Percentiles rank a stretch among this genome's conserved stretches.
These are phyloP conservation scores for Rhizomys pruinosus DNA, from an alignment of 2,113 vertebrate species.

Conservation along the genomic window DNA sequence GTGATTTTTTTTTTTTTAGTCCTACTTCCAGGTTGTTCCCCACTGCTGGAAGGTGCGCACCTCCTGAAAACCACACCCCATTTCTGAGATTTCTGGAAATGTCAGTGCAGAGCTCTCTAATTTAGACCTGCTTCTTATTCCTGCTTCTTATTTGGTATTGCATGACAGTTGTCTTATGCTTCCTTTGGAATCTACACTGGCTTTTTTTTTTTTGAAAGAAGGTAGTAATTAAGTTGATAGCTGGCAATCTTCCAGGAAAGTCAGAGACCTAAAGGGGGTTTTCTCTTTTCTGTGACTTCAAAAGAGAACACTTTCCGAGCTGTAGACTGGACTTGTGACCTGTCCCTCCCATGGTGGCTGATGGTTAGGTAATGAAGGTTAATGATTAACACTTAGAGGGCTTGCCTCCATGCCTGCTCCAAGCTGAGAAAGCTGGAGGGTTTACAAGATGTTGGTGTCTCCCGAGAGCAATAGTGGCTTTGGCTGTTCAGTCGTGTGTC, in stretches of 20 bases:
- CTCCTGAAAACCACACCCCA: not conserved
- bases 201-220: constrained; percentile 31
- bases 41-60: not conserved
- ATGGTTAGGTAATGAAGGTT: not conserved
- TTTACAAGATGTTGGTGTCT: not conserved
- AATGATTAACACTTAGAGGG: not conserved
- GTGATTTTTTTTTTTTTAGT: not conserved
- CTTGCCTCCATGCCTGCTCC: not conserved
- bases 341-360: not conserved
- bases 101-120: not conserved
- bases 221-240: not conserved
- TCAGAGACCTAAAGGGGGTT: not conserved
- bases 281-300: not conserved
- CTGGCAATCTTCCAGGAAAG: not conserved
- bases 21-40: not conserved
- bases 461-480: not conserved
- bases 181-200: not conserved
- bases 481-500: not conserved
- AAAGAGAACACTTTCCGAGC: constrained; percentile 10
- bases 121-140: not conserved
- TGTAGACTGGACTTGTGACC: not conserved
- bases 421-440: not conserved
- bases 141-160: not conserved
- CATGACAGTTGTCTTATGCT: not conserved
- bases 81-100: not conserved